These are phyloP conservation scores for Athene noctua DNA, from an alignment of 2,113 vertebrate genomes.

Conservation along the genomic window DNA sequence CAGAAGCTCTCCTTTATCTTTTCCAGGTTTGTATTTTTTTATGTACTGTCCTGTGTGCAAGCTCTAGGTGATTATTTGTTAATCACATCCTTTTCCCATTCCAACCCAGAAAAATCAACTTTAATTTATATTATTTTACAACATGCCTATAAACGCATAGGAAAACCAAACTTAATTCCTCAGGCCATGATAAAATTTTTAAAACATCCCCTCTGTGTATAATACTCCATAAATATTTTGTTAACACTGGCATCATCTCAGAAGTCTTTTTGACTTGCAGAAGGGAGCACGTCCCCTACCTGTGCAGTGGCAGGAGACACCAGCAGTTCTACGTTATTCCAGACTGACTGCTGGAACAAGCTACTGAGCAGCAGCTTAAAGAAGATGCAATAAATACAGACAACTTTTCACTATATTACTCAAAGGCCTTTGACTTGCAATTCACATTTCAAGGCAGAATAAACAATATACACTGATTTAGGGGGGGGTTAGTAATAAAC, in stretches of 20 bases:
- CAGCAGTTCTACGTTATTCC: background rate
- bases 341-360: background rate
- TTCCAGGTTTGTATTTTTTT: background rate
- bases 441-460: background rate
- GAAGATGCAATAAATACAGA: background rate
- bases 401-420: background rate
- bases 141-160: background rate
- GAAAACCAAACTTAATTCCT: background rate
- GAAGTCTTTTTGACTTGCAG: background rate
- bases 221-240: background rate
- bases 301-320: background rate
- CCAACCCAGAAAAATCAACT: background rate
- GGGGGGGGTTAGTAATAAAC: background rate
- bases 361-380: background rate
- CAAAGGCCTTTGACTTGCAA: background rate
- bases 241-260: background rate
- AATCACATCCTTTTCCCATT: background rate
- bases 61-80: background rate
- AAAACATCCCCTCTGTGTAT: background rate
- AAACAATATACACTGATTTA: background rate
- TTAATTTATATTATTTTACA: background rate
- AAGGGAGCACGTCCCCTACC: accelerated
- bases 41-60: background rate
- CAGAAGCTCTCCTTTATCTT: background rate
- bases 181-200: background rate